Evolutionary conservation across 2,888 invertebrate species (phyloP).

Genomic region (Papilio elwesi): DNA sequence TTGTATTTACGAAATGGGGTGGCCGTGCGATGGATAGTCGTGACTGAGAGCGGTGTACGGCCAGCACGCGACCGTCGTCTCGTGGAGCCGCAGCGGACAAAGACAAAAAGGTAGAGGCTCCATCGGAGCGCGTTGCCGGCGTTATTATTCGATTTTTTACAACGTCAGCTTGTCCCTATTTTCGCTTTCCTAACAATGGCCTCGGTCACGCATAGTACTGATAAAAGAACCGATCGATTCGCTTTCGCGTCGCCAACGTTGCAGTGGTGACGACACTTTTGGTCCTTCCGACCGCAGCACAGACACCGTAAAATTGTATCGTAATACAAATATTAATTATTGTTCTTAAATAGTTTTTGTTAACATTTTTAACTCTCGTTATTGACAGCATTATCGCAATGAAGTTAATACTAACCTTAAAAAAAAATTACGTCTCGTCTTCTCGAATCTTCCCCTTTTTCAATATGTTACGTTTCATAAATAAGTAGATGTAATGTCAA

Average conservation of each 20-base stretch:
- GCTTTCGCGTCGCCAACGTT: constrained; percentile 78
- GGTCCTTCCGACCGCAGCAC: constrained; percentile 68
- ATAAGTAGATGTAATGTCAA: too few relatives aligned
- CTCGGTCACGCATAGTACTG: constrained; percentile 77
- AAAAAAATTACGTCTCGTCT: too few relatives aligned
- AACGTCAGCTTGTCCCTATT: constrained; percentile 68
- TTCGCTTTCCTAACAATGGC: constrained; percentile 80
- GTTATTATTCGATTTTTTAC: constrained; percentile 73
- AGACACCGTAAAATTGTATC: constrained; percentile 61
- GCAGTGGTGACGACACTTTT: constrained; percentile 69
- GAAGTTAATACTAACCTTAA: too few relatives aligned
- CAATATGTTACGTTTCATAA: too few relatives aligned
- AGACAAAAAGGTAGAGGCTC: constrained; percentile 53
- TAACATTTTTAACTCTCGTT: background rate
- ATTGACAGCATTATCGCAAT: background rate
- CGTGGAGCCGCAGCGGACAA: constrained; percentile 55
- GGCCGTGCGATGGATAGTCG: constrained; percentile 65
- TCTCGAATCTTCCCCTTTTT: too few relatives aligned
- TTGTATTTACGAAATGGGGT: constrained; percentile 50
- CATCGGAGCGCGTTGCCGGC: constrained; percentile 69
- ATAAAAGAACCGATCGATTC: constrained; percentile 77
- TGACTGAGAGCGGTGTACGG: constrained; percentile 59
- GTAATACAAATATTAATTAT: constrained; percentile 46
- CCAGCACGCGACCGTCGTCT: constrained; percentile 64
- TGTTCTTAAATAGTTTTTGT: constrained; percentile 52